Evolutionary conservation across 1,140 invertebrate species (phyloP), one percentile per base, ranked within the genome.

Genomic region (Yoshiicerus persimilis): DNA sequence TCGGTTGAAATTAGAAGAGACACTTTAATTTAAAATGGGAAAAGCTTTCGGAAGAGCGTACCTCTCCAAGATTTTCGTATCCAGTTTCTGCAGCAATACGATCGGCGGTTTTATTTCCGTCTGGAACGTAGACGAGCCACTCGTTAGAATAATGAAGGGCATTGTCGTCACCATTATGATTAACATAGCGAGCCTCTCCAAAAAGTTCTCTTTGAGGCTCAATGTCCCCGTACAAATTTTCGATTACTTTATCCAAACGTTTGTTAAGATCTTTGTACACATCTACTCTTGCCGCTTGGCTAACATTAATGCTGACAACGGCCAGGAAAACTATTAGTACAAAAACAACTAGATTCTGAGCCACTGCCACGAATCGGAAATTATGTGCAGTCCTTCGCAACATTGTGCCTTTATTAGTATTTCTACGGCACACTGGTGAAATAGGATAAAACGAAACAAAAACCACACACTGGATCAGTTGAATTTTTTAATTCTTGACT

Each of bases 41-140:
- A 34, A 75, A 75, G 6, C 1, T 0, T 5, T 2, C 4, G 0
- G 13, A 66, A 30, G 64, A 86, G 13, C 70, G 92, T 92, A 94
- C 94, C 89, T 92, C 91, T 87, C 94, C 93, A 23, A 93, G 91
- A 86, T 93, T 94, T 39, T 92, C 91, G 90, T 94, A 95, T 86
- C 93, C 93, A 27, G 93, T 89, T 86, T 93, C 92, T 16, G 92
- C 86, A 5, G 94, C 94, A 41, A 94, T 86, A 20, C 92, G 90
- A 6, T 93, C 90, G 0, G 94, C 94, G 16, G 92, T 91, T 86
- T 92, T 91, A 27, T 88, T 75, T 41, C 94, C 94, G 23, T 93
- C 94, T 30, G 92, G 91, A 34, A 95, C 90, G 89, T 93, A 91
- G 9, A 95, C 93, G 20, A 94, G 93, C 94, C 94, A 95, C 92